Conservation (phyloP, 2,113 vertebrate genomes). For the Cyanoliseus patagonus region DNA sequence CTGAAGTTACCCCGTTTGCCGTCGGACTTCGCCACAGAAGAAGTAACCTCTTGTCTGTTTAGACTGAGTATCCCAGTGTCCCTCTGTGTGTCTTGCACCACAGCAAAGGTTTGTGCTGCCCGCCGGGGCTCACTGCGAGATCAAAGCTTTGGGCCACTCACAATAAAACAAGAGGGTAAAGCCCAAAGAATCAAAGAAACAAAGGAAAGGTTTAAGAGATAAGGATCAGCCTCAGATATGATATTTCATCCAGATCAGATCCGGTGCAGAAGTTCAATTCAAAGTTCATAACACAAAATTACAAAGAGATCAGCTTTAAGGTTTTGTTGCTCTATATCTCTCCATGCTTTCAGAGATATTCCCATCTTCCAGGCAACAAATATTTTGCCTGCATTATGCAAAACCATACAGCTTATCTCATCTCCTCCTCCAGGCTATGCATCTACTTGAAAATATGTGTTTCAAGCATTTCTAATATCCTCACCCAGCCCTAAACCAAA, state of each 20-base stretch:
- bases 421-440: conserved; percentile 38
- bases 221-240: conserved; percentile 94
- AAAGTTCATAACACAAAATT: conserved; percentile 79
- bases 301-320: conserved; percentile 71
- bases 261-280: conserved; percentile 89
- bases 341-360: background rate
- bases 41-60: conserved; percentile 75
- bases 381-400: background rate
- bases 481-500: conserved; percentile 50
- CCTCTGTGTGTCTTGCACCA: conserved; percentile 59
- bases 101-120: conserved; percentile 72
- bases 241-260: conserved; percentile 96
- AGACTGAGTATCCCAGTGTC: conserved; percentile 51
- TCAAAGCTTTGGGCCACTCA: conserved; percentile 89
- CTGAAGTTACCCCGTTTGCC: conserved; percentile 75
- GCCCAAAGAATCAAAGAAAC: conserved; percentile 91
- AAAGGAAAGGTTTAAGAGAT: conserved; percentile 98
- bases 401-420: background rate
- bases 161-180: conserved; percentile 86
- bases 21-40: conserved; percentile 65
- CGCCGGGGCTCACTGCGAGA: conserved; percentile 81
- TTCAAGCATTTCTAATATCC: conserved; percentile 48
- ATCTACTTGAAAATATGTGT: background rate
- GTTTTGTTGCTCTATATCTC: conserved; percentile 31
- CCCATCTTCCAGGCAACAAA: conserved; percentile 65